Evolutionary conservation across 2,888 invertebrate species (phyloP).

Genomic region (Tuberolachnus salignus): DNA sequence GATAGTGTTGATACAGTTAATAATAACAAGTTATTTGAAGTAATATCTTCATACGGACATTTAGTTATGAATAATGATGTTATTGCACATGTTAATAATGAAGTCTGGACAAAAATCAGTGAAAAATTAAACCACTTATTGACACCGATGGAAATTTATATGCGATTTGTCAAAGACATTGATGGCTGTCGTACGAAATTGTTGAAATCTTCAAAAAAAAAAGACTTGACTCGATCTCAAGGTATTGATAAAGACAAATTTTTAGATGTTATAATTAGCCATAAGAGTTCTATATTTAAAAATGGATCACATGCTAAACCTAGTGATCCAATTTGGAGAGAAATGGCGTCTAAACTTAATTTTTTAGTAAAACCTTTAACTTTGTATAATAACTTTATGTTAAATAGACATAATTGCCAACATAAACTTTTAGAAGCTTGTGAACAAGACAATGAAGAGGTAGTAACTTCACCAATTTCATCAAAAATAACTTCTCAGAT

Average conservation of each 20-base stretch:
- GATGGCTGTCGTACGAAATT: constrained; percentile 28
- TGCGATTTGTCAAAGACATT: constrained; percentile 27
- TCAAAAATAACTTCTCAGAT: constrained; percentile 42
- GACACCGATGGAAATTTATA: constrained; percentile 33
- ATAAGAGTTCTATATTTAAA: constrained; percentile 36
- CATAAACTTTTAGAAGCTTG: constrained; percentile 37
- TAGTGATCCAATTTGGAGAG: constrained; percentile 50
- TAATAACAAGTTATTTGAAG: constrained; percentile 28
- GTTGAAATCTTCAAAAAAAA: constrained; percentile 34
- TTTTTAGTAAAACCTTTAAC: constrained; percentile 39
- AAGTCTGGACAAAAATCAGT: constrained; percentile 46
- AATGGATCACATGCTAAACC: constrained; percentile 40
- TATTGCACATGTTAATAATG: constrained; percentile 44
- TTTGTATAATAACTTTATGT: constrained; percentile 42
- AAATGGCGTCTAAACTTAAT: constrained; percentile 37
- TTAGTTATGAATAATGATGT: constrained; percentile 24
- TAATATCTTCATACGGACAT: constrained; percentile 25
- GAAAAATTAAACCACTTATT: constrained; percentile 31
- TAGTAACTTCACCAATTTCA: constrained; percentile 1
- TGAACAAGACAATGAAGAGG: constrained; percentile 14
- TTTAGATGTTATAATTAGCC: constrained; percentile 31
- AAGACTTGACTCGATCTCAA: constrained; percentile 19
- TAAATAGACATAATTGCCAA: constrained; percentile 45
- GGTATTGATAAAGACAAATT: constrained; percentile 34
- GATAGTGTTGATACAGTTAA: background rate